Conservation (phyloP, 2,888 invertebrate genomes). For the Tiliacea aurago region DNA sequence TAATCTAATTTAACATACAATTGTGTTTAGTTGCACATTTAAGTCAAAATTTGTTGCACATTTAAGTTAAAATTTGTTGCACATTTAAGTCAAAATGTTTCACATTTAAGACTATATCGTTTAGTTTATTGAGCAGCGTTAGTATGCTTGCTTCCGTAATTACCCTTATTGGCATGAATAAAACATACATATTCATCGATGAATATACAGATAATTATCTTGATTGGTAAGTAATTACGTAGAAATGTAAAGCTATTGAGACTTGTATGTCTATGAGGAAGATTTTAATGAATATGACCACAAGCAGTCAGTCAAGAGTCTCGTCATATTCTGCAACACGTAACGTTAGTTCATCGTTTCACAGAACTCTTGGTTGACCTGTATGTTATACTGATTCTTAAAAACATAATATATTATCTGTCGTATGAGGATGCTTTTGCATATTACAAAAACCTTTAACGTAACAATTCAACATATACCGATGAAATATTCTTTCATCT, state of each 20-base stretch:
- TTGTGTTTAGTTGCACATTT: constrained; percentile 2
- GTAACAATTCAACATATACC: too few species aligned
- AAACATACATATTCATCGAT: constrained; percentile 24
- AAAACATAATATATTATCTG: neutral
- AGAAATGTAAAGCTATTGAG: constrained; percentile 38
- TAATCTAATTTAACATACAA: constrained; percentile 2
- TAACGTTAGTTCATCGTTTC: constrained; percentile 31
- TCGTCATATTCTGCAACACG: constrained; percentile 22
- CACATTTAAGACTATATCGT: neutral
- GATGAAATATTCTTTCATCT: too few species aligned
- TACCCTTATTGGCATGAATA: constrained; percentile 19
- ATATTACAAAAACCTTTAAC: constrained; percentile 8
- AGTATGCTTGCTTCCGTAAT: constrained; percentile 24
- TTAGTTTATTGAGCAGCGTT: constrained; percentile 3
- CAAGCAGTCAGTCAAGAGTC: constrained; percentile 16
- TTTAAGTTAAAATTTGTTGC: neutral
- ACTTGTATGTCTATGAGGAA: constrained; percentile 37
- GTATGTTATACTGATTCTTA: neutral
- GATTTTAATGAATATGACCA: constrained; percentile 28
- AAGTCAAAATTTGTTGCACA: neutral
- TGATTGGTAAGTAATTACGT: constrained; percentile 21
- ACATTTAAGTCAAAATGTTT: neutral
- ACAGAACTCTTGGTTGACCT: constrained; percentile 29
- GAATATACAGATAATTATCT: constrained; percentile 29
- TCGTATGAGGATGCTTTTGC: neutral